Conservation (phyloP, 2,113 vertebrate genomes). For the Regulus satrapa region DNA sequence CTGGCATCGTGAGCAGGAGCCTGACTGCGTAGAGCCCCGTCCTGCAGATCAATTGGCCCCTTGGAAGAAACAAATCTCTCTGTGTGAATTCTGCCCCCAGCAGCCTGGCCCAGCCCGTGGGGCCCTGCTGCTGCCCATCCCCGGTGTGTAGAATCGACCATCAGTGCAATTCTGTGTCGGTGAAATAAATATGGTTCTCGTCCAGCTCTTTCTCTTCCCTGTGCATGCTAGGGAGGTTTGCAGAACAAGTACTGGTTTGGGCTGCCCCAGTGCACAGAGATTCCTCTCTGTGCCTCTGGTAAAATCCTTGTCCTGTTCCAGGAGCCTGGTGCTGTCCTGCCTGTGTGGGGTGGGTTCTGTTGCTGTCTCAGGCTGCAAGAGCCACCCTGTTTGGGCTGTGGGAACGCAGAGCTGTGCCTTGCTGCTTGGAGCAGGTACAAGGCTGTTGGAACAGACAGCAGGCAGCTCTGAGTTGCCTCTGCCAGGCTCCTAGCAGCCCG, state of each 20-base stretch:
- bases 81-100: slow-evolving; percentile 49
- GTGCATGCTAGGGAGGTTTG: rapidly evolving
- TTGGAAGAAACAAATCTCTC: slow-evolving; percentile 16
- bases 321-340: background rate
- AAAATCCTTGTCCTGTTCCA: background rate
- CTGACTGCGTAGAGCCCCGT: background rate
- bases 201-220: background rate
- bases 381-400: background rate
- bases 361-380: background rate
- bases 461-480: background rate
- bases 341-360: background rate
- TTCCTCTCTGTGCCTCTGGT: background rate
- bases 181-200: slow-evolving; percentile 75
- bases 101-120: background rate
- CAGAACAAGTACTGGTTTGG: background rate
- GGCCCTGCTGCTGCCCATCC: background rate
- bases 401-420: background rate
- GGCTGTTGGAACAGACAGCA: background rate
- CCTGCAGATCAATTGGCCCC: background rate
- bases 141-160: slow-evolving; percentile 16
- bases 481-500: background rate
- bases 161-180: slow-evolving; percentile 67
- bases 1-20: background rate
- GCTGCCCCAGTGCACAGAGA: background rate
- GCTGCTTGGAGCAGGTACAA: background rate